A percentile compares a stretch with the other conserved stretches of the same genome.
These are phyloP conservation scores for Hyperopisus bebe DNA, from an alignment of 2,113 vertebrate genomes.

Conservation along the genomic window DNA sequence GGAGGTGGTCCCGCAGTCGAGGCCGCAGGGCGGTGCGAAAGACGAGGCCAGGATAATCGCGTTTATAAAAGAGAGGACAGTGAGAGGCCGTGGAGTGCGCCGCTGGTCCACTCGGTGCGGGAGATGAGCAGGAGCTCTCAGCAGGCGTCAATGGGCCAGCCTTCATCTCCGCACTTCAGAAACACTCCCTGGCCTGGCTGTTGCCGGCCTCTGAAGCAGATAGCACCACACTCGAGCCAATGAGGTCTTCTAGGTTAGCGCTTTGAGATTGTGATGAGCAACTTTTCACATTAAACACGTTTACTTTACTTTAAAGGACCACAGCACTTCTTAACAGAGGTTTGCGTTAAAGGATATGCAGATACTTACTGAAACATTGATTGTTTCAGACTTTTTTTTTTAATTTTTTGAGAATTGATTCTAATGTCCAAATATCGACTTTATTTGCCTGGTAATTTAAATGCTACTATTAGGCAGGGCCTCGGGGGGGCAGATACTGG, in stretches of 20 bases:
- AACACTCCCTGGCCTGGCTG: neutral
- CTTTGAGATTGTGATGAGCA: neutral
- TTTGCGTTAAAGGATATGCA: neutral
- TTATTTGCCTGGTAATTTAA: neutral
- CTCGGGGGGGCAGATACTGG: neutral
- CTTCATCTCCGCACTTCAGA: neutral
- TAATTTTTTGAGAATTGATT: neutral
- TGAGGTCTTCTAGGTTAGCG: neutral
- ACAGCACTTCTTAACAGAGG: neutral
- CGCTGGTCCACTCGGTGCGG: neutral
- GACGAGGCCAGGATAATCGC: neutral
- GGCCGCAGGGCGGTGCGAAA: neutral
- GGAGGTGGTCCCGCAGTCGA: neutral
- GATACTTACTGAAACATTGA: neutral
- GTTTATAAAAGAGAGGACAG: neutral
- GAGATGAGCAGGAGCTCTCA: neutral
- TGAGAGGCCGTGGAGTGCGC: neutral
- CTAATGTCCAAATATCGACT: neutral
- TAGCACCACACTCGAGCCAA: neutral
- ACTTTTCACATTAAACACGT: neutral
- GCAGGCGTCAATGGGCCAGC: neutral
- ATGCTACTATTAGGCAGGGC: neutral
- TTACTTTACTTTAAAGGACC: neutral
- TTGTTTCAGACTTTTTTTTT: neutral
- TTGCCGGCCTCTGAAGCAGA: neutral